Percentiles rank a stretch among this genome's conserved stretches.
Evolutionary conservation across 2,888 invertebrate genomes (phyloP).

Genomic region (Hypomecis atomaria): DNA sequence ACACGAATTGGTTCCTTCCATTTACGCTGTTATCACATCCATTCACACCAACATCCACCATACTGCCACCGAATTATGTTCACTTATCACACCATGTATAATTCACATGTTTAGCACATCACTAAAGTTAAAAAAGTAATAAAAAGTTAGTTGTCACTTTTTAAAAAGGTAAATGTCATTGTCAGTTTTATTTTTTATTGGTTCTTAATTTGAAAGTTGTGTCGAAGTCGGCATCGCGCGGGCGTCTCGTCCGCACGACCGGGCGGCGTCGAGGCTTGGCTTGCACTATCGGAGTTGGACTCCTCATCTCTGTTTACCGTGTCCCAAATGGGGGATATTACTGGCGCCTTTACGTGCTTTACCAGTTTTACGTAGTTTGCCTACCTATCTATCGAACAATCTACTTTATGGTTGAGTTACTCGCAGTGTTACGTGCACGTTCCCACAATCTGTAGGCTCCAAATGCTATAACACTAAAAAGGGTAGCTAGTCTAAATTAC

Average conservation of each 20-base stretch:
- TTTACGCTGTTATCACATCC: conserved; percentile 80
- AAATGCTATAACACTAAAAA: neutral
- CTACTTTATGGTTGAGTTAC: conserved; percentile 15
- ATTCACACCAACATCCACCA: conserved; percentile 83
- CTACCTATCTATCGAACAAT: conserved; percentile 19
- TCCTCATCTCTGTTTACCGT: conserved; percentile 77
- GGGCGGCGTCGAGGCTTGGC: conserved; percentile 66
- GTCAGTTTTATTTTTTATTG: conserved; percentile 21
- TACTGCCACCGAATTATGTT: conserved; percentile 78
- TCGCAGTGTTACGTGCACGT: conserved; percentile 2
- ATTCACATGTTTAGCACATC: conserved; percentile 70
- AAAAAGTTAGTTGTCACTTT: conserved; percentile 17
- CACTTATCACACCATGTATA: conserved; percentile 71
- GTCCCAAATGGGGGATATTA: conserved; percentile 76
- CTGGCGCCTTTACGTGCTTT: conserved; percentile 69
- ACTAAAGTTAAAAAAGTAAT: conserved; percentile 26
- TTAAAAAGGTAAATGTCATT: conserved; percentile 48
- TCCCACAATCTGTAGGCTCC: neutral
- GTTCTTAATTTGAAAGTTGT: conserved; percentile 60
- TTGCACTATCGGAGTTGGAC: conserved; percentile 69
- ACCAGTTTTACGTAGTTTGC: conserved; percentile 58
- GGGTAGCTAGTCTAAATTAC: neutral
- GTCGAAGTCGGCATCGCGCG: conserved; percentile 55
- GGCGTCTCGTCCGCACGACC: conserved; percentile 65
- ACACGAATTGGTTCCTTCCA: conserved; percentile 82